These are phyloP conservation scores for Drosophila tsacasi DNA, from an alignment of 1,140 invertebrate genomes.

Conservation along the genomic window DNA sequence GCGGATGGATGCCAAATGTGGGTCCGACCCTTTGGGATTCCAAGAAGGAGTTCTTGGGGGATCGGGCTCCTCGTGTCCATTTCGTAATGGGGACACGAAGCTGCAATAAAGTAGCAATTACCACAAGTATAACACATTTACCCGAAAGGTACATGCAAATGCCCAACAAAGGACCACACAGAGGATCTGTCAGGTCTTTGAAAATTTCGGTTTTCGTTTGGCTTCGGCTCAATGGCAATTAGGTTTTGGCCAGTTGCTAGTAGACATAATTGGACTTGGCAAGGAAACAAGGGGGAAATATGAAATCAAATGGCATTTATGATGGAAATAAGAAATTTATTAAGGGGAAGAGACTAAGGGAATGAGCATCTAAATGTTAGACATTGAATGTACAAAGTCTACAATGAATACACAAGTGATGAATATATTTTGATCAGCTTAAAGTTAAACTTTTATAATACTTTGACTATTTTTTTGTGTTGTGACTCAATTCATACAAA, in stretches of 20 bases:
- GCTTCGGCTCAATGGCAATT: constrained; percentile 6
- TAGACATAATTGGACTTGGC: constrained; percentile 1
- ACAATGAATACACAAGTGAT: background rate
- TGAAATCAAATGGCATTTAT: background rate
- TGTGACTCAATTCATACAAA: too few species aligned
- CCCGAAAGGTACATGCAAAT: constrained; percentile 37
- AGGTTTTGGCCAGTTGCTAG: background rate
- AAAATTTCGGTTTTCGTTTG: background rate
- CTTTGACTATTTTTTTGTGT: too few species aligned
- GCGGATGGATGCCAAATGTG: background rate
- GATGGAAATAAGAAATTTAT: background rate
- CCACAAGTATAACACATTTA: constrained; percentile 37
- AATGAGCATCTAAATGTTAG: background rate
- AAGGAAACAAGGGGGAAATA: too few species aligned
- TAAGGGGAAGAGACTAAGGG: too few species aligned
- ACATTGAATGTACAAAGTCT: too few species aligned
- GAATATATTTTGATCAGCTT: background rate
- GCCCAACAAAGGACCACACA: constrained; percentile 3
- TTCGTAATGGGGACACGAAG: constrained; percentile 49
- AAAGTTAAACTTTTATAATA: background rate
- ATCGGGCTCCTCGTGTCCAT: constrained; percentile 20
- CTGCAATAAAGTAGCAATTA: constrained; percentile 74
- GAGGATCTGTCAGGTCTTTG: background rate
- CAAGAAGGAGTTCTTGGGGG: background rate
- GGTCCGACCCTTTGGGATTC: constrained; percentile 20